Evolutionary conservation across 2,797 vertebrate genomes (phyloP), one percentile per base, ranked within the genome.

Genomic region (Menidia menidia): DNA sequence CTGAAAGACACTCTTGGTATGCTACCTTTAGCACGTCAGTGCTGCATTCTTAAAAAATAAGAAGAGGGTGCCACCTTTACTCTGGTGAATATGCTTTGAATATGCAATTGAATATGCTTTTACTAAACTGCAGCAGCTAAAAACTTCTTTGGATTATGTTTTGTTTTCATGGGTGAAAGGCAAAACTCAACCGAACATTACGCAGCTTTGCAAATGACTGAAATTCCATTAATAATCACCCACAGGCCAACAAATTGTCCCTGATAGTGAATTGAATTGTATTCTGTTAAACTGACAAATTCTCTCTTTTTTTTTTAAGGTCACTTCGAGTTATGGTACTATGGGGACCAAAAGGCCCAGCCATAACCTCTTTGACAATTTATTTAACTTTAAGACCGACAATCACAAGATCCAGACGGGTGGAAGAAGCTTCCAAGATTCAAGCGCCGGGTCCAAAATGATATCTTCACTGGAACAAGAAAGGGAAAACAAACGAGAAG

Each of bases 341-440:
- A 94, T 94, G 93, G 92, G 85, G 81, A 93, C 90, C 67, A 92
- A 89, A 91, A 88, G 82, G 61, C 81, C 82, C 85, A 89, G 71
- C 77, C 79, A 79, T 83, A 86, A 61, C 71, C 58, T 82, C 33
- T 82, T 87, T 69, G 85, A 93, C 78, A 87, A 82, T 65, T 52
- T 84, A 69, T 83, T 80, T 69, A 86, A 82, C 78, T 81, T 78
- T 82, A 90, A 85, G 77, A 86, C 57, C 32, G 69, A 84, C 77
- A 87, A 92, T 64, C 77, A 74, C 75, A 90, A 80, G 50, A 82
- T 85, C 77, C 91, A 89, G 60, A 69, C 85, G 79, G 87, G 81
- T 62, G 87, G 85, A 85, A 86, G 81, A 84, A 64, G 77, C 72
- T 84, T 82, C 58, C 55, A 77, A 33, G 89, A 93, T 73, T 75